These are phyloP conservation scores for Apaloderma vittatum DNA, from an alignment of 2,113 vertebrate species.

Conservation along the genomic window DNA sequence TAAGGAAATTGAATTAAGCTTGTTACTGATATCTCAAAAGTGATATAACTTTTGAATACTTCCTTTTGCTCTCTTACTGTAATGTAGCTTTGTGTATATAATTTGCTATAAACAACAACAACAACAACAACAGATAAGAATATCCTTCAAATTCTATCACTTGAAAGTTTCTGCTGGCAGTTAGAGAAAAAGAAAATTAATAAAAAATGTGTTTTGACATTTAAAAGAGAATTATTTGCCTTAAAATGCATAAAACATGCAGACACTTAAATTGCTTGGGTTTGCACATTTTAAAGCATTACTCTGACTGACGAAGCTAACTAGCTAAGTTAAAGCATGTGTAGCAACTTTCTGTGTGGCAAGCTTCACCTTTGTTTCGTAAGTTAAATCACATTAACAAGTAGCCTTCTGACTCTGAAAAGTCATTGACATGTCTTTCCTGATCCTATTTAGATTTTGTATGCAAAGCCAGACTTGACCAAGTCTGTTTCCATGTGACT, in stretches of 20 bases:
- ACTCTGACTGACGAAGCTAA: not conserved
- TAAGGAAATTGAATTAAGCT: not conserved
- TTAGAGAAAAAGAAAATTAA: conserved; percentile 34
- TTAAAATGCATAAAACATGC: conserved; percentile 38
- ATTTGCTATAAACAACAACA: not conserved
- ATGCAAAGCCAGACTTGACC: not conserved
- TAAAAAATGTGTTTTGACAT: conserved; percentile 58
- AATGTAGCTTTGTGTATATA: not conserved
- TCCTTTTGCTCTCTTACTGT: not conserved
- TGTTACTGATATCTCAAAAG: not conserved
- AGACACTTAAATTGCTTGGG: not conserved
- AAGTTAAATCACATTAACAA: not conserved
- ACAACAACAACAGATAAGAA: not conserved
- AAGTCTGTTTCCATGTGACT: not conserved
- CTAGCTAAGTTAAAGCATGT: not conserved
- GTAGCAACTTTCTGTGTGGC: not conserved
- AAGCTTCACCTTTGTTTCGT: not conserved
- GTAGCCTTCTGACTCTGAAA: not conserved
- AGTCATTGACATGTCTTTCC: not conserved
- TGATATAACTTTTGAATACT: not conserved
- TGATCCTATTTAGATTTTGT: not conserved
- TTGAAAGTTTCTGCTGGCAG: conserved; percentile 19
- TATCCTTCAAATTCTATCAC: not conserved
- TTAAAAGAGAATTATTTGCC: conserved; percentile 50
- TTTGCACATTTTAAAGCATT: conserved; percentile 19